A percentile compares a stretch with the other conserved stretches of the same genome.
Evolutionary conservation across 2,888 invertebrate species (phyloP).

Genomic region (Pediacus dermestoides): DNA sequence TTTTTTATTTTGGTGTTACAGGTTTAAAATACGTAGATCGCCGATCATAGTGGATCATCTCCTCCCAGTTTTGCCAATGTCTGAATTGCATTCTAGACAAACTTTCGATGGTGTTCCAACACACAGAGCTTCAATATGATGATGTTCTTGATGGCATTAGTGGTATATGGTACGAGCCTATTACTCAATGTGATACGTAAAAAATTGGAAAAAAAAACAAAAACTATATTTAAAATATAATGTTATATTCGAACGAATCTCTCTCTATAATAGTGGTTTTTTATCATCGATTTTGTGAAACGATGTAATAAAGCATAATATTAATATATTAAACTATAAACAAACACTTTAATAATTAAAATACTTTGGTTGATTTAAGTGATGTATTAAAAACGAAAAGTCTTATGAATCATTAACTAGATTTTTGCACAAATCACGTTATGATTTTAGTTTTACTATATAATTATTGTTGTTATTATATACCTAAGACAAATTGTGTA

Average conservation of each 20-base stretch:
- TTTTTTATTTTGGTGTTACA: slow-evolving; percentile 22
- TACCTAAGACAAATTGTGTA: too few species aligned
- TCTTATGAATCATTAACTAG: slow-evolving; percentile 24
- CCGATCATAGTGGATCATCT: slow-evolving; percentile 47
- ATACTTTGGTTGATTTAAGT: too few species aligned
- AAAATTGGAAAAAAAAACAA: too few species aligned
- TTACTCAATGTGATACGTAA: slow-evolving; percentile 34
- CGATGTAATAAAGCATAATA: slow-evolving; percentile 11
- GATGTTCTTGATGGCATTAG: slow-evolving; percentile 11
- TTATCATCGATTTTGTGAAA: slow-evolving; percentile 23
- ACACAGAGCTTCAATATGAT: slow-evolving; percentile 51
- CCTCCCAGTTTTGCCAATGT: slow-evolving; percentile 49
- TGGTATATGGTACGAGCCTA: slow-evolving; percentile 14
- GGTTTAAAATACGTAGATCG: slow-evolving; percentile 46
- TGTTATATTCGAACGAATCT: slow-evolving; percentile 21
- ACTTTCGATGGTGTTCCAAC: slow-evolving; percentile 46
- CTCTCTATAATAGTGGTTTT: slow-evolving; percentile 18
- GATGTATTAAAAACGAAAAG: slow-evolving; percentile 10
- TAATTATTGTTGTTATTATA: too few species aligned
- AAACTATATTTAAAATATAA: slow-evolving; percentile 18
- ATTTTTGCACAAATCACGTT: too few species aligned
- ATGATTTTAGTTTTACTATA: too few species aligned
- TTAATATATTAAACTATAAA: background rate
- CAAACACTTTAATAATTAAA: slow-evolving; percentile 1
- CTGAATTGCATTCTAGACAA: slow-evolving; percentile 48